Conservation (phyloP, 2,113 vertebrate species). For the Actenoides lindsayi region DNA sequence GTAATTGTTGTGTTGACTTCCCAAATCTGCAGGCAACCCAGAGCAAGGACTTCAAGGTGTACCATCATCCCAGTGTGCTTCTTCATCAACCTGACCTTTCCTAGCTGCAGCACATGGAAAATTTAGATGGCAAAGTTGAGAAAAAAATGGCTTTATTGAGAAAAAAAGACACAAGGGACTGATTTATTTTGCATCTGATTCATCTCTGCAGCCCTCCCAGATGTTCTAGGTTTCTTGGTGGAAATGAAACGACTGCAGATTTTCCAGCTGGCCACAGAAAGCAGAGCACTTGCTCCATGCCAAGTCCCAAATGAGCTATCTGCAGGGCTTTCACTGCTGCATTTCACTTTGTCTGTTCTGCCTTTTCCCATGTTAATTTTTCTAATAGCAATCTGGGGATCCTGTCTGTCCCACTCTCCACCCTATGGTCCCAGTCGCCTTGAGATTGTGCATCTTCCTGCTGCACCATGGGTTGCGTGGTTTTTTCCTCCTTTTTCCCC, state of each 20-base stretch:
- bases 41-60: neutral
- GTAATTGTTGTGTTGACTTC: neutral
- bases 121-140: neutral
- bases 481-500: neutral
- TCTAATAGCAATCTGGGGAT: neutral
- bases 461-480: neutral
- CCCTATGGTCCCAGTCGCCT: neutral
- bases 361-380: neutral
- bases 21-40: neutral
- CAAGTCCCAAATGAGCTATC: neutral
- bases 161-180: neutral
- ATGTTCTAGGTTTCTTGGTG: neutral
- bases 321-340: neutral
- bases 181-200: constrained; percentile 12
- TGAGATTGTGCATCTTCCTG: neutral
- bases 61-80: neutral
- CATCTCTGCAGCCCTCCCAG: neutral
- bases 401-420: neutral
- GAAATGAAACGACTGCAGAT: neutral
- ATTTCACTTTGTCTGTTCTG: neutral
- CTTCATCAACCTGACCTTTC: neutral
- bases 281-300: neutral
- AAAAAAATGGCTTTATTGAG: neutral
- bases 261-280: constrained; percentile 18
- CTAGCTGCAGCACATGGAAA: neutral